Percentiles rank a stretch among this genome's conserved stretches.
Conservation (phyloP, 2,888 invertebrate genomes). For the Epinotia bilunana region DNA sequence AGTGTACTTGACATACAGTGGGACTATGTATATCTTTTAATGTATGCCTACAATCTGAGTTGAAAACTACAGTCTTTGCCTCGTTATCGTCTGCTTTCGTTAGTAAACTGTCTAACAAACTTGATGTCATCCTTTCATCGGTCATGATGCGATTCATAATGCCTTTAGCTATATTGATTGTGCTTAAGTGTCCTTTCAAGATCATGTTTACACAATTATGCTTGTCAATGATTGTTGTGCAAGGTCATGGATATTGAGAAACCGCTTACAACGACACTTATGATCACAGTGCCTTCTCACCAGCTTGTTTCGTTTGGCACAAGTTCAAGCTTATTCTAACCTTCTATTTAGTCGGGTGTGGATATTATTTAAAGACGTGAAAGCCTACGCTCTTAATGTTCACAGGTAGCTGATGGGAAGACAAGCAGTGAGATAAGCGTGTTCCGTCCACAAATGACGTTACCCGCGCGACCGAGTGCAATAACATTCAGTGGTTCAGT, state of each 20-base stretch:
- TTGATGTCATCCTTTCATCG: not conserved
- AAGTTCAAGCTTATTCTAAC: slow-evolving; percentile 12
- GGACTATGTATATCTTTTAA: not conserved
- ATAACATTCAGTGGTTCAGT: slow-evolving; percentile 39
- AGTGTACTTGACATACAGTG: not conserved
- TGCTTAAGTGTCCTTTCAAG: not conserved
- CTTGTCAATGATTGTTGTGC: slow-evolving; percentile 15
- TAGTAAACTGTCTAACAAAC: not conserved
- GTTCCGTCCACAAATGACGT: slow-evolving; percentile 50
- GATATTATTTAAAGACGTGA: slow-evolving; percentile 72
- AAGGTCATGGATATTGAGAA: slow-evolving; percentile 22
- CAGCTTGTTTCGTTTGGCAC: not conserved
- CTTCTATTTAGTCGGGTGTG: slow-evolving; percentile 6
- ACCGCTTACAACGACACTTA: slow-evolving; percentile 5
- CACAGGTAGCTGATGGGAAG: slow-evolving; percentile 79
- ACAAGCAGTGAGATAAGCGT: slow-evolving; percentile 81
- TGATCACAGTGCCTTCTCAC: slow-evolving; percentile 7
- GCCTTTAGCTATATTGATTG: not conserved
- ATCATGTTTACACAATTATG: slow-evolving; percentile 19
- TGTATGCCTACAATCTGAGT: not conserved
- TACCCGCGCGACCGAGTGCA: slow-evolving; percentile 31
- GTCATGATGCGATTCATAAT: not conserved
- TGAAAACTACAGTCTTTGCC: not conserved
- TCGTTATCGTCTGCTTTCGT: not conserved
- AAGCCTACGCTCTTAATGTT: slow-evolving; percentile 74